Conservation (phyloP, 2,113 vertebrate species). For the Petromus typicus region DNA sequence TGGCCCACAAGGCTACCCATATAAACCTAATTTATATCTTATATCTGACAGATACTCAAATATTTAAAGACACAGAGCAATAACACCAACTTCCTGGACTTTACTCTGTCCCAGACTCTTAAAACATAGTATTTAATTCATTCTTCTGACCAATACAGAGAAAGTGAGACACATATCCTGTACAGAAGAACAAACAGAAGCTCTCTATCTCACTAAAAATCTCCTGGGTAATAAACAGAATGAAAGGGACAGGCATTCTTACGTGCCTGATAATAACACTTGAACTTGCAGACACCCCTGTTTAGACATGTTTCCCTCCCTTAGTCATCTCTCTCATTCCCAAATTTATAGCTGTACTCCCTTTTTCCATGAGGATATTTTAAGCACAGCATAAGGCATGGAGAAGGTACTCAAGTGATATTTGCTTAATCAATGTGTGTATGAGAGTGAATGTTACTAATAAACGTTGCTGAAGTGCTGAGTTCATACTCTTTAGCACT, state of each 20-base stretch:
- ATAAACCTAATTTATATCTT: not conserved
- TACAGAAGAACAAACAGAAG: not conserved
- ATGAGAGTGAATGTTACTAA: not conserved
- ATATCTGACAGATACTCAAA: not conserved
- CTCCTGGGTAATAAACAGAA: not conserved
- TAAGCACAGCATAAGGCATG: not conserved
- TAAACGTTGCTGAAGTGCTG: not conserved
- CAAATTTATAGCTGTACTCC: not conserved
- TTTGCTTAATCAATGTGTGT: not conserved
- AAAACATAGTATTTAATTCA: not conserved
- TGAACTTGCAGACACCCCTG: not conserved
- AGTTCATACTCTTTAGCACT: not conserved
- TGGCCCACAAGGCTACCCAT: not conserved
- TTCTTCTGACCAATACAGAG: not conserved
- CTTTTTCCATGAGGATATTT: not conserved
- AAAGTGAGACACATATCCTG: not conserved
- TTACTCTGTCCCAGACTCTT: not conserved
- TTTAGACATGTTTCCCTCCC: rapidly evolving
- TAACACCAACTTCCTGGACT: not conserved
- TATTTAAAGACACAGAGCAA: not conserved
- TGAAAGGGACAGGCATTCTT: not conserved
- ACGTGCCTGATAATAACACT: not conserved
- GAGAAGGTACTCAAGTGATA: not conserved
- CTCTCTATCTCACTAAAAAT: not conserved
- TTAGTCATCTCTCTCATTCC: not conserved